These are phyloP conservation scores for Metalampra italica DNA, from an alignment of 2,888 invertebrate genomes.

Conservation along the genomic window DNA sequence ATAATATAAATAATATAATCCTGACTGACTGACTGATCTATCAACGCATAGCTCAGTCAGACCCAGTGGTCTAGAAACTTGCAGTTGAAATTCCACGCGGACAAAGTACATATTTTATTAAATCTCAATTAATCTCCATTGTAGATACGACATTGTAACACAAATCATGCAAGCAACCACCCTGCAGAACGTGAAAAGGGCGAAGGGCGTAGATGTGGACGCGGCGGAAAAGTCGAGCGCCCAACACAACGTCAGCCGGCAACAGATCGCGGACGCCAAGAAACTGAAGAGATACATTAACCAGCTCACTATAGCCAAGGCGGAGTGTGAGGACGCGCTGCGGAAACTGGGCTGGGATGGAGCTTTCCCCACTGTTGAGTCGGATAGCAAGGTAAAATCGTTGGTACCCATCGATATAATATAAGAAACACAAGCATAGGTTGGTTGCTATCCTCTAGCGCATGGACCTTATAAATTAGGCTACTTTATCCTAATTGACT, in stretches of 20 bases:
- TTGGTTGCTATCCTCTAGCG: too few relatives aligned
- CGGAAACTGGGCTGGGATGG: constrained; percentile 88
- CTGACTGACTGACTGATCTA: too few relatives aligned
- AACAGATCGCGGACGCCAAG: constrained; percentile 88
- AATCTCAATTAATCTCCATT: neutral
- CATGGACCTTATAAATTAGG: too few relatives aligned
- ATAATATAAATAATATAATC: too few relatives aligned
- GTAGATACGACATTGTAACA: constrained; percentile 90
- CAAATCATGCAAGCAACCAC: constrained; percentile 97
- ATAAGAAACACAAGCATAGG: too few relatives aligned
- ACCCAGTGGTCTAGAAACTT: too few relatives aligned
- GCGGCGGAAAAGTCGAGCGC: constrained; percentile 68
- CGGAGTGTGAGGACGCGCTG: constrained; percentile 87
- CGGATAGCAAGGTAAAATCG: constrained; percentile 58
- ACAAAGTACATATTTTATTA: too few relatives aligned
- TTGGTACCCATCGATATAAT: too few relatives aligned
- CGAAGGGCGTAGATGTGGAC: constrained; percentile 87
- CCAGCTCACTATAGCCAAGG: constrained; percentile 88
- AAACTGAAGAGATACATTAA: constrained; percentile 91
- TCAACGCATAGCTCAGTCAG: too few relatives aligned
- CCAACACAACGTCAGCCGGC: constrained; percentile 82
- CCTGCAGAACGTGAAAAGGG: constrained; percentile 91
- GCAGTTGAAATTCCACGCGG: too few relatives aligned
- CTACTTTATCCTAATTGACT: too few relatives aligned
- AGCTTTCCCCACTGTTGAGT: constrained; percentile 78